These are phyloP conservation scores for Nasonia vitripennis DNA, from an alignment of 1,140 invertebrate genomes.

Conservation along the genomic window DNA sequence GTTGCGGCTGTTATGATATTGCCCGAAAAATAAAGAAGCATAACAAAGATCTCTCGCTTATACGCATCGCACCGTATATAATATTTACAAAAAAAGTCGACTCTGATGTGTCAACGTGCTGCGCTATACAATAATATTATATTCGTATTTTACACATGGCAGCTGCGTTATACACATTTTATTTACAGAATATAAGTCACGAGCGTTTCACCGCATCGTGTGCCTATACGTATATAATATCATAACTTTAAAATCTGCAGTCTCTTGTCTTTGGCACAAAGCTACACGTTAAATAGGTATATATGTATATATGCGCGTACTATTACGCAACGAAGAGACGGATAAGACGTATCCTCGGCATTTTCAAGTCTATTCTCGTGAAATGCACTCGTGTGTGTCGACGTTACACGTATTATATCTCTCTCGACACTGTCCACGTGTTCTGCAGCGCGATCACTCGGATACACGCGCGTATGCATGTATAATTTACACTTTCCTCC, in stretches of 20 bases:
- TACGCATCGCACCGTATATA: not conserved
- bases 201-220: not conserved
- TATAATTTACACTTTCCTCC: conserved; percentile 24
- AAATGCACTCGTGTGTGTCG: conserved; percentile 35
- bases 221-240: not conserved
- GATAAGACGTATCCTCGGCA: not conserved
- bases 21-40: not conserved
- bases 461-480: not conserved
- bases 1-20: not conserved
- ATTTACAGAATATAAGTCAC: conserved; percentile 14
- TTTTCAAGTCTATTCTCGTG: conserved; percentile 34
- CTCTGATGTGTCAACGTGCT: not conserved
- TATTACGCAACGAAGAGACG: not conserved
- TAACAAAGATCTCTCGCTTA: not conserved
- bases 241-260: conserved; percentile 56
- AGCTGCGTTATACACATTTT: not conserved
- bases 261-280: conserved; percentile 70
- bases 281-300: conserved; percentile 54
- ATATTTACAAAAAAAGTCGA: conserved; percentile 3
- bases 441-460: not conserved
- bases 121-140: conserved; percentile 50
- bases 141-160: not conserved
- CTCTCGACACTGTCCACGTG: not conserved
- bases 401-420: not conserved
- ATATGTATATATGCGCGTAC: not conserved